Evolutionary conservation across 2,113 vertebrate genomes (phyloP), one percentile per base, ranked within the genome.

Genomic region (Redunca redunca): DNA sequence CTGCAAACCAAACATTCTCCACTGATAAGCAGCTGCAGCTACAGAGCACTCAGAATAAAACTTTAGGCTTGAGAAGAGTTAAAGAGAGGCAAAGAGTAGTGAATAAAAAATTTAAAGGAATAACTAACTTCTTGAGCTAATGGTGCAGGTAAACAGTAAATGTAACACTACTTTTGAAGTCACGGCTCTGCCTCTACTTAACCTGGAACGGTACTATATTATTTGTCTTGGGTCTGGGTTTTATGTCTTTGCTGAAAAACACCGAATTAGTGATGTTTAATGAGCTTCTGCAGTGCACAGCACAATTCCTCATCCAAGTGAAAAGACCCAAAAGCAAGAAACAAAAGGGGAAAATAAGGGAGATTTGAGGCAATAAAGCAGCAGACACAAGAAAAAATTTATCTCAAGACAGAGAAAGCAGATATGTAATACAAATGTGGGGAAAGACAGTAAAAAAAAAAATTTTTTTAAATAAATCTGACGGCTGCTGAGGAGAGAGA

Each of bases 201-300:
- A 87, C n/a, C 86, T 94, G 43, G 1, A 94, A 23, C 28, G 28
- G 28, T 62, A 91, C 15, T 77, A 6, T 26, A 96, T 43, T 55
- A 64, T 84, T 57, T n/a, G 58, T 55, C 64, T 92, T 91, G 46
- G n/a, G 25, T 85, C 67, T 53, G 52, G 60, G 62, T 55, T 87
- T 71, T 90, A 85, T 67, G 36, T 62, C 81, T 74, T 67, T 92
- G n/a, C 13, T 89, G 16, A 97, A 78, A 30, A 91, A 93, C 62
- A 78, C 58, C 50, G 96, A 93, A 77, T 40, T 86, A 97, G 86
- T 52, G 40, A 90, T 74, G 43, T 21, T 40, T 93, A 92, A 90
- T 77, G 33, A 91, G 30, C 64, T 85, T 58, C 50, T 50, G 12
- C 95, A 62, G 33, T 81, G 53, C 91, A 46, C 2, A 91, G 33